Evolutionary conservation across 2,797 vertebrate genomes (phyloP).

Genomic region (Centroberyx gerrardi): DNA sequence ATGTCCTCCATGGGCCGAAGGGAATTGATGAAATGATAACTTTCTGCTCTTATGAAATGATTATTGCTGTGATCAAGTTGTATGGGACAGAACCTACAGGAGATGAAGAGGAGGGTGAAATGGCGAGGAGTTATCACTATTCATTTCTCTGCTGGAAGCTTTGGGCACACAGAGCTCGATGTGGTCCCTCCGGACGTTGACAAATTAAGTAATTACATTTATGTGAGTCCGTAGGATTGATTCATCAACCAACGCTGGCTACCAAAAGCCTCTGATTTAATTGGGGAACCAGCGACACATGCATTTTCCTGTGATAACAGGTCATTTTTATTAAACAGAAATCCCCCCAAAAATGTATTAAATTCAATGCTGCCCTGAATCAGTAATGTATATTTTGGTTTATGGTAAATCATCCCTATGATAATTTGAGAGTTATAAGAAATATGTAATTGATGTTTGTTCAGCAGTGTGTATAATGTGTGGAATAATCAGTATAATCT

Average conservation of each 20-base stretch:
- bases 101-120: slow-evolving; percentile 48
- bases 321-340: slow-evolving; percentile 68
- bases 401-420: background rate
- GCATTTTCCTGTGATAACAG: slow-evolving; percentile 64
- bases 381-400: slow-evolving; percentile 6
- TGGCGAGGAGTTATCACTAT: slow-evolving; percentile 23
- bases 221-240: slow-evolving; percentile 76
- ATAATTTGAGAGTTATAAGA: slow-evolving; percentile 9
- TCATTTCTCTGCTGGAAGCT: slow-evolving; percentile 40
- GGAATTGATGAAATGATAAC: slow-evolving; percentile 65
- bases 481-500: no score
- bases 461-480: slow-evolving; percentile 26
- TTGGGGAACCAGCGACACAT: slow-evolving; percentile 66
- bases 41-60: slow-evolving; percentile 54
- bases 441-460: slow-evolving; percentile 8
- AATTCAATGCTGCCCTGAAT: slow-evolving; percentile 9
- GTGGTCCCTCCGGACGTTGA: slow-evolving; percentile 73
- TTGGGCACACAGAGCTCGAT: slow-evolving; percentile 31
- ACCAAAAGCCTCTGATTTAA: slow-evolving; percentile 69
- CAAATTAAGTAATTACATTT: slow-evolving; percentile 85
- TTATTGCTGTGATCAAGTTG: slow-evolving; percentile 65
- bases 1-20: slow-evolving; percentile 51
- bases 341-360: slow-evolving; percentile 29
- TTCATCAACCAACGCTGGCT: slow-evolving; percentile 67
- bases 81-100: slow-evolving; percentile 19